phyloP scores from a whole-genome alignment of 2,797 vertebrate species.

The Chaetodon trifasciatus region DNA sequence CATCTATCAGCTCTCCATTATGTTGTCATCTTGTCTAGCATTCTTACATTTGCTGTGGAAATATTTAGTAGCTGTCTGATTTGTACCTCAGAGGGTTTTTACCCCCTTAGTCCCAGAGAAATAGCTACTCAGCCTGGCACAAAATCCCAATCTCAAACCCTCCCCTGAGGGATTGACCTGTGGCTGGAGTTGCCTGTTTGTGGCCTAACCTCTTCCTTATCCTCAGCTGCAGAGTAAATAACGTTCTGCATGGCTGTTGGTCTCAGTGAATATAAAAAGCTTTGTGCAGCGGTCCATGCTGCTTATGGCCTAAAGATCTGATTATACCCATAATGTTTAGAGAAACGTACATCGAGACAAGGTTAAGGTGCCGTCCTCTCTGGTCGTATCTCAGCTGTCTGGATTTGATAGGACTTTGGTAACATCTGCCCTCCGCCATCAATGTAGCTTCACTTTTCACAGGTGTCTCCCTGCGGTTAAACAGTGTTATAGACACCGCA shows the following conservation, averaged over 20 bases:
- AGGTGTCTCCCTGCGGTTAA: not conserved
- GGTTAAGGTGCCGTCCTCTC: slow-evolving; percentile 41
- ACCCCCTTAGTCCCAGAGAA: slow-evolving; percentile 43
- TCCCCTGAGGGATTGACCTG: slow-evolving; percentile 58
- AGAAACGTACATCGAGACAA: slow-evolving; percentile 39
- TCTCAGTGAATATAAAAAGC: slow-evolving; percentile 67
- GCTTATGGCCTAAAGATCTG: slow-evolving; percentile 74
- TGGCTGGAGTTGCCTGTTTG: slow-evolving; percentile 53
- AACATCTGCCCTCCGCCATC: slow-evolving; percentile 13
- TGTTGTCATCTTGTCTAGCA: slow-evolving; percentile 32
- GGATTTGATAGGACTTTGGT: slow-evolving; percentile 32
- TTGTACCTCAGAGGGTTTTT: slow-evolving; percentile 49
- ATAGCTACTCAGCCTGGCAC: slow-evolving; percentile 65
- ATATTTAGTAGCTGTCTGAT: slow-evolving; percentile 28
- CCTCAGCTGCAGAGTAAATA: slow-evolving; percentile 69
- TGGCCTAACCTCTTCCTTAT: slow-evolving; percentile 68
- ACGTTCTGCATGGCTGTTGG: slow-evolving; percentile 63
- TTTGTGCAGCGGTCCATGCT: slow-evolving; percentile 72
- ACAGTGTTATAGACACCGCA: not conserved
- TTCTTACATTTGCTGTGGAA: slow-evolving; percentile 42
- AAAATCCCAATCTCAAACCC: slow-evolving; percentile 65
- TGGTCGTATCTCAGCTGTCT: slow-evolving; percentile 35
- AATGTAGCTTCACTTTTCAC: slow-evolving; percentile 1
- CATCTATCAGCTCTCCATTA: not conserved
- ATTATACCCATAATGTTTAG: slow-evolving; percentile 71